Evolutionary conservation across 1,140 invertebrate genomes (phyloP).

Genomic region (Nymphalis io): DNA sequence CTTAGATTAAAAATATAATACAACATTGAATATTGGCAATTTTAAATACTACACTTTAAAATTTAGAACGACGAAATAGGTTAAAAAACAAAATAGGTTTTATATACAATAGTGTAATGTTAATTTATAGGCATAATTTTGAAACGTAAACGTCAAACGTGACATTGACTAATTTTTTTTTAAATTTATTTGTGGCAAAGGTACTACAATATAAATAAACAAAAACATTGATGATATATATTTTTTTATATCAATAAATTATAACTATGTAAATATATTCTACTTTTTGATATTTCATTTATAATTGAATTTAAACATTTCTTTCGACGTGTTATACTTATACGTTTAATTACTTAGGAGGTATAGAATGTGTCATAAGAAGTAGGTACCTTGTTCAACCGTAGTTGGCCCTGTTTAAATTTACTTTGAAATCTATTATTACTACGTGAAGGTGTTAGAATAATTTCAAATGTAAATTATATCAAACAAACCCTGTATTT

Average conservation of each 20-base stretch:
- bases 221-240: too few relatives aligned
- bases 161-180: too few relatives aligned
- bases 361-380: not conserved
- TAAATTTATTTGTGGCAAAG: too few relatives aligned
- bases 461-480: not conserved
- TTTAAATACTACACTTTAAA: not conserved
- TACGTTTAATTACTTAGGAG: conserved; percentile 2
- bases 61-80: too few relatives aligned
- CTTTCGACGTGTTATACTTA: not conserved
- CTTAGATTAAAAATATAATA: not conserved
- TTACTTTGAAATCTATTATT: not conserved
- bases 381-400: conserved; percentile 1
- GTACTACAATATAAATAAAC: too few relatives aligned
- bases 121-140: too few relatives aligned
- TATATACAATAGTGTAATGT: too few relatives aligned
- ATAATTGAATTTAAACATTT: not conserved
- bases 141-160: too few relatives aligned
- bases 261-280: not conserved
- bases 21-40: not conserved
- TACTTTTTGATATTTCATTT: too few relatives aligned
- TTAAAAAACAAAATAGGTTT: too few relatives aligned
- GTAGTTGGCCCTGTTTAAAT: not conserved
- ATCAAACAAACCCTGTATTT: conserved; percentile 1
- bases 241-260: not conserved
- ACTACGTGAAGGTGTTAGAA: not conserved